These are phyloP conservation scores for Phyllopteryx taeniolatus DNA, from an alignment of 2,113 vertebrate species.

Conservation along the genomic window DNA sequence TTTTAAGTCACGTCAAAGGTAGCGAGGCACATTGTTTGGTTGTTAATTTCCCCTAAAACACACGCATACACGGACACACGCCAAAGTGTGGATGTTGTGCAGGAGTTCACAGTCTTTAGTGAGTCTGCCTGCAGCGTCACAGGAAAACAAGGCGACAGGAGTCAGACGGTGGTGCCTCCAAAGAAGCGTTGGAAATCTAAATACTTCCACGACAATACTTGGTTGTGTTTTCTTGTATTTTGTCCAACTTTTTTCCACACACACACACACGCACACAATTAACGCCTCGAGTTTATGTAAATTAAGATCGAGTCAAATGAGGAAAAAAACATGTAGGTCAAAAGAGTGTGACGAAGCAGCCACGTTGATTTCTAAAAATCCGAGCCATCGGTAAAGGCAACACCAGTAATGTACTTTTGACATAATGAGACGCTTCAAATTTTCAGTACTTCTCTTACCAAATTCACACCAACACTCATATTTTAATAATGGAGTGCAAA, in stretches of 20 bases:
- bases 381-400: neutral
- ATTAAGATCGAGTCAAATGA: no score
- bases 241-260: no score
- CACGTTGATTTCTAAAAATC: neutral
- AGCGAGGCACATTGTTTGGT: slow-evolving; percentile 19
- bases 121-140: neutral
- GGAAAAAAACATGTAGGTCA: neutral
- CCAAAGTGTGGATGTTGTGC: neutral
- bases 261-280: no score
- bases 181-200: slow-evolving; percentile 1
- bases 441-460: no score
- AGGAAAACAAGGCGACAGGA: slow-evolving; percentile 30
- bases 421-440: no score
- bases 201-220: fast-evolving
- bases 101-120: neutral
- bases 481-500: no score
- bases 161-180: slow-evolving; percentile 27
- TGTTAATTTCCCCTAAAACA: neutral
- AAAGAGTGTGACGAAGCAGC: neutral
- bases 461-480: no score
- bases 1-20: neutral
- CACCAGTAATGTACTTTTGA: neutral
- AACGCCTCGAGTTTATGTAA: no score
- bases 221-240: neutral
- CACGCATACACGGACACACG: no score